Percentiles rank a stretch among this genome's conserved stretches.
These are phyloP conservation scores for Tragelaphus eurycerus DNA, from an alignment of 2,797 vertebrate species.

Conservation along the genomic window DNA sequence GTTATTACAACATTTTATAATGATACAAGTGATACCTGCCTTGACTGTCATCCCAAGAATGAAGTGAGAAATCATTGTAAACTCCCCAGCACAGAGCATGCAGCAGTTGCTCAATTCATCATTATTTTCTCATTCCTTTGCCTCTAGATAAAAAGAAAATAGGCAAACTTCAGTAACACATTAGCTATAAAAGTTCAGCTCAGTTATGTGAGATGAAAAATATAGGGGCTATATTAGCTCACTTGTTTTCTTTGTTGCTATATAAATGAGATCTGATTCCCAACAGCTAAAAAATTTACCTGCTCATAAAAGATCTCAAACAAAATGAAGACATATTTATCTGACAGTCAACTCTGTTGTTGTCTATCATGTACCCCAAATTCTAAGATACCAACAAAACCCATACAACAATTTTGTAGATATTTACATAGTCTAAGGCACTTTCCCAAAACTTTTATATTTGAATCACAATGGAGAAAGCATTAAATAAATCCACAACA, in stretches of 20 bases:
- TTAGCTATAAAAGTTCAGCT: slow-evolving; percentile 56
- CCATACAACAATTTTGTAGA: neutral
- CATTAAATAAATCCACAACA: slow-evolving; percentile 3
- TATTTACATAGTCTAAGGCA: slow-evolving; percentile 3
- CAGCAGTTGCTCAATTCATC: slow-evolving; percentile 45
- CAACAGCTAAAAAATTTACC: slow-evolving; percentile 45
- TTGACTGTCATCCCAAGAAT: slow-evolving; percentile 14
- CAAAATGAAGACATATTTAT: slow-evolving; percentile 36
- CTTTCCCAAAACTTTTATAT: slow-evolving; percentile 19
- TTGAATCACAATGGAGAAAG: slow-evolving; percentile 36
- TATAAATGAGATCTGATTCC: slow-evolving; percentile 44
- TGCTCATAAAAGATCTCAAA: slow-evolving; percentile 36
- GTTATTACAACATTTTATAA: slow-evolving; percentile 39
- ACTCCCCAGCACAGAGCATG: neutral
- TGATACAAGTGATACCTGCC: neutral
- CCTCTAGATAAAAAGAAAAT: slow-evolving; percentile 45
- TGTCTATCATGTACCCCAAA: neutral
- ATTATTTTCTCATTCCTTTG: slow-evolving; percentile 47
- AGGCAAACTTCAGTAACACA: slow-evolving; percentile 38
- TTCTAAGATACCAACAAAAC: slow-evolving; percentile 39
- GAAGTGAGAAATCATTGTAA: slow-evolving; percentile 40
- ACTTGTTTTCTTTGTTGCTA: slow-evolving; percentile 60
- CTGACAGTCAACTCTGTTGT: neutral
- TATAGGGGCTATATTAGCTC: slow-evolving; percentile 31
- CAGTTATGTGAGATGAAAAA: slow-evolving; percentile 60